Evolutionary conservation across 2,888 invertebrate genomes (phyloP).

Genomic region (Mythimna loreyi): DNA sequence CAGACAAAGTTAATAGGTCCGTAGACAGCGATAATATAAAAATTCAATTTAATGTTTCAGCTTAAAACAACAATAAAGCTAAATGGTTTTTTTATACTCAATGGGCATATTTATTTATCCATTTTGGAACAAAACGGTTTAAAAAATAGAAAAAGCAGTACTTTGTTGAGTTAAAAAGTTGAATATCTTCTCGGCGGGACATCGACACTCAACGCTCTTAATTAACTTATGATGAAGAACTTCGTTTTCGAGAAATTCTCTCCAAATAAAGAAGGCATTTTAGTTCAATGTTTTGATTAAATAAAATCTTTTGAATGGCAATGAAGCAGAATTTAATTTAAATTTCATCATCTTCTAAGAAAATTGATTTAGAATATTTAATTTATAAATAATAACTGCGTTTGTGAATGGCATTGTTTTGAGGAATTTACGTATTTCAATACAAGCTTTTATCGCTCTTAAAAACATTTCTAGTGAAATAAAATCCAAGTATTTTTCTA

Average conservation of each 20-base stretch:
- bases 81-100: background rate
- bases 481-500: background rate
- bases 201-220: constrained; percentile 70
- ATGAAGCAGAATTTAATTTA: constrained; percentile 45
- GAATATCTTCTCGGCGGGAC: constrained; percentile 67
- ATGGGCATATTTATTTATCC: background rate
- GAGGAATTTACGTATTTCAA: background rate
- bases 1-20: constrained; percentile 19
- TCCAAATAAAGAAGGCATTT: constrained; percentile 73
- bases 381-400: constrained; percentile 4
- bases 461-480: background rate
- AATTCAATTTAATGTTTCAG: background rate
- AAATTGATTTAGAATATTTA: constrained; percentile 14
- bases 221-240: constrained; percentile 82
- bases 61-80: background rate
- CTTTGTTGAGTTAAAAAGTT: constrained; percentile 71
- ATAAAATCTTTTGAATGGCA: constrained; percentile 66
- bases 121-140: constrained; percentile 49
- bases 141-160: constrained; percentile 48
- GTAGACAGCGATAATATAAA: background rate
- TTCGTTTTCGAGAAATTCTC: constrained; percentile 77
- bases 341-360: constrained; percentile 29
- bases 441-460: background rate
- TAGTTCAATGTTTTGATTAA: constrained; percentile 75
- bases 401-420: background rate